phyloP scores from a whole-genome alignment of 2,113 vertebrate species.

The Rhadina sibilatrix region DNA sequence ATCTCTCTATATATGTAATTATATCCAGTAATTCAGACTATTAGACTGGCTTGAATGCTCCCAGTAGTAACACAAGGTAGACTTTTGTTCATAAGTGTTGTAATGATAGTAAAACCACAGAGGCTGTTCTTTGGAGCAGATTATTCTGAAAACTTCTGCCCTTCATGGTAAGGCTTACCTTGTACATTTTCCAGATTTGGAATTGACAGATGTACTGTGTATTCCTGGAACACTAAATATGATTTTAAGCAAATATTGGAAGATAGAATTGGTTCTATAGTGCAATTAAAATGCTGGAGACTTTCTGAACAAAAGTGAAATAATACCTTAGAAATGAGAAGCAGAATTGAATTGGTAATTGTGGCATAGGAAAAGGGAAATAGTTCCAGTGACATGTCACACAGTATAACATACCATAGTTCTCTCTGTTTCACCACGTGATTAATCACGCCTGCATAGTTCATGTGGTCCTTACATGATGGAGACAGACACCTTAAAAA shows the following conservation, averaged over 20 bases:
- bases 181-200: neutral
- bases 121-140: neutral
- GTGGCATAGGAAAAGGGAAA: neutral
- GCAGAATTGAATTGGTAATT: neutral
- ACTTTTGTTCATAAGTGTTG: neutral
- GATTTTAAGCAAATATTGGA: neutral
- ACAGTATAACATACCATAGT: neutral
- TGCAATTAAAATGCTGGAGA: neutral
- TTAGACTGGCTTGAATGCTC: neutral
- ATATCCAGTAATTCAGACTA: neutral
- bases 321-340: slow-evolving; percentile 3
- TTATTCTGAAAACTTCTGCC: neutral
- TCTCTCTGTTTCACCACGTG: neutral
- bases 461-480: neutral
- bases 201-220: neutral
- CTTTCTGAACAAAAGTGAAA: neutral
- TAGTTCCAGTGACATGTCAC: neutral
- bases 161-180: neutral
- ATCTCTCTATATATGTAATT: neutral
- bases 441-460: neutral
- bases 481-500: neutral
- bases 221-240: neutral
- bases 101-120: neutral
- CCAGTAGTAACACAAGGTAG: neutral
- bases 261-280: neutral